Base-by-base conservation (phyloP, 2,113 vertebrate species). In the Alaudala cheleensis region DNA sequence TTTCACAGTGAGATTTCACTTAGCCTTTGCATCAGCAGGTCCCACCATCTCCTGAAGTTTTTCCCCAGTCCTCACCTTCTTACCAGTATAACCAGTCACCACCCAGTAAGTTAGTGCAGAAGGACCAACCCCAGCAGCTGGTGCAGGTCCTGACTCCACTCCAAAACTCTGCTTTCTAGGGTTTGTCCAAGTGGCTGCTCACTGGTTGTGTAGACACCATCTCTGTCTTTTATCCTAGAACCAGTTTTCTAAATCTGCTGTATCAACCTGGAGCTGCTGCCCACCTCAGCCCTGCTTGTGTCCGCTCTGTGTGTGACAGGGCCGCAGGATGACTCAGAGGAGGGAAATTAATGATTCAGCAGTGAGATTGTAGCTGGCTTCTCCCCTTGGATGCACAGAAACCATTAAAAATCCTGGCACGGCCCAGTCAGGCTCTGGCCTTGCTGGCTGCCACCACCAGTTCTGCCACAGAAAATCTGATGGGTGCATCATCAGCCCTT, bases 281-380 rank as follows among this genome's bases (percentile, higher is more conserved):
- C 19, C 54, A n/a, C 71, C 85, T 65, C 57, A 51, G 74, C 22
- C 20, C 53, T 0, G 1, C 70, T 64, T 11, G 42, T 16, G 64
- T 49, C 26, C 0, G 5, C 91, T 50, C 54, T 31, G 60, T 24
- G 26, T 12, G 57, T 49, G 87, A 60, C 49, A 31, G 70, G 81
- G 85, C 92, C 56, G 96, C 93, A 82, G 90, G 57, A 85, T 65
- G 96, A 82, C 84, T 90, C 93, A 65, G 61, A 74, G 57, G 50
- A 87, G 57, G 31, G 57, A 76, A 80, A 70, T 57, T 85, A 93
- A 85, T 74, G 96, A 95, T 93, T 93, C 81, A 94, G 81, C 93
- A 90, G 70, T 9, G 5, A 78, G 78, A 67, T 21, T 51, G 77
- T 78, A 65, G 73, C 47, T 0, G 3, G 25, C 69, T 79, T 94